Base-by-base conservation (phyloP, 2,797 vertebrate genomes). In the Sebastes hopkinsi region DNA sequence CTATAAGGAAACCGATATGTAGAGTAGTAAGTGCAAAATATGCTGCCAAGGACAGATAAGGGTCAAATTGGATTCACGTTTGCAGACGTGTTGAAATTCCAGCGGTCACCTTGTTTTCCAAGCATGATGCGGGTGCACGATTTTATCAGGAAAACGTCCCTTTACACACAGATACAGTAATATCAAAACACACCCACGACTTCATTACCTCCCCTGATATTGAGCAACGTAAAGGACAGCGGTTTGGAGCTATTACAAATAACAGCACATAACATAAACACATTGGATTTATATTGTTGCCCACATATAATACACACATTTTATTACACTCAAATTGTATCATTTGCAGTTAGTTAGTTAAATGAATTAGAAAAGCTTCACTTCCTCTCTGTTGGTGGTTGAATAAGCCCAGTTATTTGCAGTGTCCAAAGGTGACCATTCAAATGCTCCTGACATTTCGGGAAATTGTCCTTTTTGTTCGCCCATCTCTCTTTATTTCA, bases 391-490 rank as follows among this genome's bases (percentile, higher is more conserved):
- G 18, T 56, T 16, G 61, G 32, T 54, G 32, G 72, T 29, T 82
- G 75, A 86, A 74, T 80, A 25, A 75, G 55, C 75, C 60, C 71
- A 9, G 38, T 77, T 79, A 83, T 90, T 88, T 86, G 34, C 80
- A 50, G 65, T 65, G 75, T 82, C 59, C 60, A 88, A 59, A 81
- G 81, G 83, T 89, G 82, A 87, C 83, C 83, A 86, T 86, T 88
- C 71, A 88, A 75, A 88, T 83, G 87, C 69, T 85, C 42, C 36
- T 92, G 89, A 89, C 92, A 92, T 93, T 93, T 93, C 20, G 27
- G 67, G 64, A 85, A 91, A 90, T 85, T 85, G 82, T 89, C 76
- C 86, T 75, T 87, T 92, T 85, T 89, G 79, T 92, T 79, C 88
- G 46, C 36, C 61, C 72, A 46, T 67, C 77, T 83, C 74, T 34